These are phyloP conservation scores for Galeruca laticollis DNA, from an alignment of 2,888 invertebrate genomes.

Conservation along the genomic window DNA sequence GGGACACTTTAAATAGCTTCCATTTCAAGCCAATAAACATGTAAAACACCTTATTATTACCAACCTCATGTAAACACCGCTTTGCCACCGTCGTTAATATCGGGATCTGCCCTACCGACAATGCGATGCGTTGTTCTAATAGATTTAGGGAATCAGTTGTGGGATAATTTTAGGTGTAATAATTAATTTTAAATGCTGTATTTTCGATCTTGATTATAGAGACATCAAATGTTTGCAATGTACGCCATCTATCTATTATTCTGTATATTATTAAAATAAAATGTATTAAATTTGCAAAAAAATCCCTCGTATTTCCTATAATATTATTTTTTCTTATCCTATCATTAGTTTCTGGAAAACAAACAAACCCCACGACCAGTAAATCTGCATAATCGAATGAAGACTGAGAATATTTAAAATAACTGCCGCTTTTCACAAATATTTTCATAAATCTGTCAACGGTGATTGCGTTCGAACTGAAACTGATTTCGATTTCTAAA, in stretches of 20 bases:
- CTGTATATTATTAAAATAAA: too few relatives aligned
- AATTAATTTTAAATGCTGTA: too few relatives aligned
- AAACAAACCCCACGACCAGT: slow-evolving; percentile 47
- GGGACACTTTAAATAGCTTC: slow-evolving; percentile 68
- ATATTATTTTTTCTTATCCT: neutral
- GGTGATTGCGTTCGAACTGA: slow-evolving; percentile 63
- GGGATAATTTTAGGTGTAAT: slow-evolving; percentile 17
- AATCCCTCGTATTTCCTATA: slow-evolving; percentile 34
- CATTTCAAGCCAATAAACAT: slow-evolving; percentile 69
- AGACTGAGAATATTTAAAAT: slow-evolving; percentile 67
- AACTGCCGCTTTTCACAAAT: slow-evolving; percentile 67
- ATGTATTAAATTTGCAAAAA: neutral
- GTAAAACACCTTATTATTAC: slow-evolving; percentile 68
- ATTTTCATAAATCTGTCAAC: slow-evolving; percentile 69
- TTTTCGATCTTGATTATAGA: too few relatives aligned
- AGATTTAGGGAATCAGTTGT: slow-evolving; percentile 18
- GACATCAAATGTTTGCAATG: too few relatives aligned
- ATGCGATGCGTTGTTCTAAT: slow-evolving; percentile 8
- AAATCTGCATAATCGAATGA: slow-evolving; percentile 68
- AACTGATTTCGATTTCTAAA: slow-evolving; percentile 54
- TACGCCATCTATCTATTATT: too few relatives aligned
- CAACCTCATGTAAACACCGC: slow-evolving; percentile 51
- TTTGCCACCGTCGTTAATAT: slow-evolving; percentile 30
- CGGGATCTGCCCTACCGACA: slow-evolving; percentile 16
- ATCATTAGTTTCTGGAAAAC: slow-evolving; percentile 27